Evolutionary conservation across 2,797 vertebrate genomes (phyloP).

Genomic region (Acrossocheilus wenchowensis): DNA sequence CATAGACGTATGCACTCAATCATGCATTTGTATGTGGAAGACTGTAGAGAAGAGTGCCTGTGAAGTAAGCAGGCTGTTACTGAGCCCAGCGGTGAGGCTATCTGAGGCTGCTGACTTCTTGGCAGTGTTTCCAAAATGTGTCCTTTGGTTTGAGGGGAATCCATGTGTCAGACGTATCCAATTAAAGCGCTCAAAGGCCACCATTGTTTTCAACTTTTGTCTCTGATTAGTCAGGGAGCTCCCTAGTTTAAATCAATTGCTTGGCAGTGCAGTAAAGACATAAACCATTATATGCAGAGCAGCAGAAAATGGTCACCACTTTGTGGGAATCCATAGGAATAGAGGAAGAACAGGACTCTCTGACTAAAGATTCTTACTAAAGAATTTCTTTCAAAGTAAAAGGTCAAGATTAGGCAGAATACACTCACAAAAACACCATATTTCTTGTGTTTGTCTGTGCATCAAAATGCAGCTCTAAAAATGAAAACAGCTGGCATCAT

Average conservation of each 20-base stretch:
- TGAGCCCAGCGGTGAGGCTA: neutral
- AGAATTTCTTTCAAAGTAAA: neutral
- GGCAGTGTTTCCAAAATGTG: neutral
- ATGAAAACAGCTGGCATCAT: neutral
- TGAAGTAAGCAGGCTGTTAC: neutral
- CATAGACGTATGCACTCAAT: constrained; percentile 3
- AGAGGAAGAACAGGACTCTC: neutral
- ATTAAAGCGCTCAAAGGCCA: constrained; percentile 39
- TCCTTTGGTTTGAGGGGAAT: constrained; percentile 14
- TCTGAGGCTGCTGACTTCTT: constrained; percentile 33
- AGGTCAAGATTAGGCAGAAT: neutral
- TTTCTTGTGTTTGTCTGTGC: neutral
- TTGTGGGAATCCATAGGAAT: neutral
- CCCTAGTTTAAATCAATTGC: constrained; percentile 41
- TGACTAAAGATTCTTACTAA: neutral
- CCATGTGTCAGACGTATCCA: constrained; percentile 44
- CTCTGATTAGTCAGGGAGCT: constrained; percentile 37
- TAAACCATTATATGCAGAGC: constrained; percentile 30
- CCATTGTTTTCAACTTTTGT: constrained; percentile 41
- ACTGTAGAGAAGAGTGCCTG: neutral
- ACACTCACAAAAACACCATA: neutral
- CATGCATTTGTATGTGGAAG: neutral
- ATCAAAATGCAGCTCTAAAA: neutral
- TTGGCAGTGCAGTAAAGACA: constrained; percentile 27
- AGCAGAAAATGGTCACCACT: constrained; percentile 8